Base-by-base conservation (phyloP, 2,797 vertebrate species). In the Catamblyrhynchus diadema region DNA sequence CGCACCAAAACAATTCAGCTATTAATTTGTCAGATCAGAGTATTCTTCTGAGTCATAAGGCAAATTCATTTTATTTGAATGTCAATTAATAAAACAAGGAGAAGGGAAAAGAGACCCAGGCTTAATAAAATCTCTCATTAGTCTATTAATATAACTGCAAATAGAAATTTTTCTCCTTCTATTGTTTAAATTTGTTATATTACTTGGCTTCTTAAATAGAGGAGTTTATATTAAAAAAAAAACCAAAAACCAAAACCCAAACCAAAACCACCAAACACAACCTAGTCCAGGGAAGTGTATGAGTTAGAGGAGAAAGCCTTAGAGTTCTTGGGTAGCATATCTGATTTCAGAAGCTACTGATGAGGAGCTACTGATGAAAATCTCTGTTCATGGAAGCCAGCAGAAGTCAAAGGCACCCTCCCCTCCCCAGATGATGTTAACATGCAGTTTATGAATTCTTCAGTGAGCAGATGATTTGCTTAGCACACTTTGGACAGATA, bases 11-110 rank as follows among this genome's bases (percentile, higher is more conserved):
- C 80, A 83, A 72, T 73, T 79, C 78, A 86, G 39, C 60, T 88
- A 42, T 44, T 96, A 85, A 92, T 97, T 96, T 97, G 81, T 94
- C 92, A 96, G 75, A 95, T 92, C 20, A 47, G 80, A 95, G 59
- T 67, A 82, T 62, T 64, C 24, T 95, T 97, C 90, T 65, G 91
- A 97, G 59, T 91, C 88, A 92, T 57, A 53, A 84, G 51, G 67
- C 87, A 95, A 96, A 95, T 67, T 77, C 8, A 44, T 94, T 90
- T 95, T 83, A 79, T 71, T 90, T 86, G 77, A 95, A 95, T 10
- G 21, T 30, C 64, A 94, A 89, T 94, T 91, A 95, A 94, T 88
- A 60, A 83, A 90, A 83, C 7, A 50, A 66, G 33, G 23, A 64
- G 69, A 81, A 94, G 5, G 41, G 16, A 85, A 93, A 65, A 90